Evolutionary conservation across 2,797 vertebrate genomes (phyloP), one percentile per base, ranked within the genome.

Genomic region (Bradypodion ventrale): DNA sequence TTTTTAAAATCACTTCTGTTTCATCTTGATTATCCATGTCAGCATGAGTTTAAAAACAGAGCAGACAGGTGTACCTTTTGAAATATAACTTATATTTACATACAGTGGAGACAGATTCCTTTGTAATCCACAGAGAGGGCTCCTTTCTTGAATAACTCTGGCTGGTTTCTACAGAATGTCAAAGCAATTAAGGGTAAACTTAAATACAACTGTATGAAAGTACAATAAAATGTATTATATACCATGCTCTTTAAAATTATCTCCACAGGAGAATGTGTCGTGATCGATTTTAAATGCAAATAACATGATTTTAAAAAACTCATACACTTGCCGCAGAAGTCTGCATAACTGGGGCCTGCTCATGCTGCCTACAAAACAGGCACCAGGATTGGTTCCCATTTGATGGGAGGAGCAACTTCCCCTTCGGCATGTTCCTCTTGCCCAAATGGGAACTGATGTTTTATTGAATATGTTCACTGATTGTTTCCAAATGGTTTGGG

Each of bases 21-120:
- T 93, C 78, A 91, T 88, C 77, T 91, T 92, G 15, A 81, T 89
- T 88, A 92, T 86, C 73, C 70, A 84, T 89, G 32, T 74, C 83
- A 92, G 6, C 32, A 83, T 68, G 68, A 90, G 88, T 44, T 37
- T 90, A 80, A 88, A 83, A 83, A 85, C 10, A 4, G 2, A 15
- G 79, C 10, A 0, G 32, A 5, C 16, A 40, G 44, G 16, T 1
- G 44, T 19, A 65, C 82, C 15, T 85, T 88, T 80, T 25, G 82
- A 86, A 86, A 87, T 77, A 4, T 8, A 46, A 52, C 72, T 84
- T 8, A 0, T 83, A 37, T 87, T 91, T 89, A 87, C 8, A 60
- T 49, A 42, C 6, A 81, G 35, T 83, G 75, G 10, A 89, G 25
- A 27, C 29, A 83, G 1, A 79, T 91, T 89, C 65, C 91, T 80